phyloP scores from a whole-genome alignment of 2,797 vertebrate species.

The Premnoplex brunnescens region DNA sequence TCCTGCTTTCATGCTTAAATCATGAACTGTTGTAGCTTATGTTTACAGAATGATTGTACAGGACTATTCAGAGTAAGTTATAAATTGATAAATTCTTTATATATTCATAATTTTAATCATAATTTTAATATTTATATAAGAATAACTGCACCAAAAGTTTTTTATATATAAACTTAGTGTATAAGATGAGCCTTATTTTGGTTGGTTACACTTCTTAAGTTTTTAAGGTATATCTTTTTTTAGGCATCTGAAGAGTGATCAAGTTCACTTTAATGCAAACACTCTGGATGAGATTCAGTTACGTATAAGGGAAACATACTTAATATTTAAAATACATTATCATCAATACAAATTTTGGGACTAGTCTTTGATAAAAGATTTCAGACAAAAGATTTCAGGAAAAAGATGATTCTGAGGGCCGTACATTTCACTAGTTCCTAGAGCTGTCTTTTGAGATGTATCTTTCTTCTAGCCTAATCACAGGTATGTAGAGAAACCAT shows the following conservation, averaged over 20 bases:
- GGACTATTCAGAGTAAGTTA: background rate
- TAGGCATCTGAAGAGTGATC: background rate
- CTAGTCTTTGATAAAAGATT: background rate
- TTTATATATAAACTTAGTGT: background rate
- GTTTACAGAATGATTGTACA: background rate
- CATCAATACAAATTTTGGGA: background rate
- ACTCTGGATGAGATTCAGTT: background rate
- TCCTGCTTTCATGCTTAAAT: background rate
- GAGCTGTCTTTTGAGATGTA: background rate
- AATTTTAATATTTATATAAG: background rate
- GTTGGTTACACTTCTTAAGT: background rate
- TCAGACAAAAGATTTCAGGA: background rate
- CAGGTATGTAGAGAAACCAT: background rate
- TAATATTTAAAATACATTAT: background rate
- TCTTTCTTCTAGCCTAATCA: background rate
- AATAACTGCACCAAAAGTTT: background rate
- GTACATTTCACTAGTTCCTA: background rate
- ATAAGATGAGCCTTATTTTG: background rate
- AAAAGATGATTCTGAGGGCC: background rate
- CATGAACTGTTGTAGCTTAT: background rate
- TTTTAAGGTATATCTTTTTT: background rate
- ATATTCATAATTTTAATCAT: background rate
- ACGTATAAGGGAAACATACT: background rate
- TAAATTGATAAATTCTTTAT: background rate
- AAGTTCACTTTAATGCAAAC: background rate